These are phyloP conservation scores for Aviceda subcristata DNA, from an alignment of 2,113 vertebrate genomes.

Conservation along the genomic window DNA sequence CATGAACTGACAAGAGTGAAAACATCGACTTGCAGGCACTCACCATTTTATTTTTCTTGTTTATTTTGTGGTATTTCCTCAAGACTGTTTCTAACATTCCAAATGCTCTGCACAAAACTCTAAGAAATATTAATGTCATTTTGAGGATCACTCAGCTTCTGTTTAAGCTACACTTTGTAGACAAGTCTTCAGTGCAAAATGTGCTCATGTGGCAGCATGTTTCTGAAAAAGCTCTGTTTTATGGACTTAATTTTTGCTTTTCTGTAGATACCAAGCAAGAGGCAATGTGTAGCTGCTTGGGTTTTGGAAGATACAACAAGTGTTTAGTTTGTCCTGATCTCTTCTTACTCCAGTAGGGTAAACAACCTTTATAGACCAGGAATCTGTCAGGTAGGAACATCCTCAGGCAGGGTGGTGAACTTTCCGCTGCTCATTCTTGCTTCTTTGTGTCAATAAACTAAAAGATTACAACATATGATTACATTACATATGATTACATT, in stretches of 20 bases:
- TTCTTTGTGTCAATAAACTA: not conserved
- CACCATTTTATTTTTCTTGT: not conserved
- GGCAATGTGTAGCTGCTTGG: not conserved
- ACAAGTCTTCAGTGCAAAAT: not conserved
- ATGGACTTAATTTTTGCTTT: not conserved
- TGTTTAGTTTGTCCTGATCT: not conserved
- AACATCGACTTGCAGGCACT: not conserved
- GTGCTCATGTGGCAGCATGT: not conserved
- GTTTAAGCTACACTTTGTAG: not conserved
- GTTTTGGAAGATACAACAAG: not conserved
- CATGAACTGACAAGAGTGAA: not conserved
- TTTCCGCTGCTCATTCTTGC: not conserved
- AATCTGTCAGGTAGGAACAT: not conserved
- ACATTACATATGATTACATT: no score
- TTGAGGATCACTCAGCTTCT: not conserved
- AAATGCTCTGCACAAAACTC: not conserved
- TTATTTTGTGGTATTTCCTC: constrained; percentile 17
- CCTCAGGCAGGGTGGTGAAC: not conserved
- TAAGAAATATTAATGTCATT: not conserved
- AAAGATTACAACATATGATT: not conserved
- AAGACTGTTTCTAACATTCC: not conserved
- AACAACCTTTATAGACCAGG: not conserved
- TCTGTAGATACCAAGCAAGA: not conserved
- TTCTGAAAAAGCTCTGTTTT: not conserved
- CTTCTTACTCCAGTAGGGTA: not conserved